Evolutionary conservation across 92 coral and sea anemone species (phyloP), one percentile per base, ranked within the genome.

Genomic region (Siderastrea radians): DNA sequence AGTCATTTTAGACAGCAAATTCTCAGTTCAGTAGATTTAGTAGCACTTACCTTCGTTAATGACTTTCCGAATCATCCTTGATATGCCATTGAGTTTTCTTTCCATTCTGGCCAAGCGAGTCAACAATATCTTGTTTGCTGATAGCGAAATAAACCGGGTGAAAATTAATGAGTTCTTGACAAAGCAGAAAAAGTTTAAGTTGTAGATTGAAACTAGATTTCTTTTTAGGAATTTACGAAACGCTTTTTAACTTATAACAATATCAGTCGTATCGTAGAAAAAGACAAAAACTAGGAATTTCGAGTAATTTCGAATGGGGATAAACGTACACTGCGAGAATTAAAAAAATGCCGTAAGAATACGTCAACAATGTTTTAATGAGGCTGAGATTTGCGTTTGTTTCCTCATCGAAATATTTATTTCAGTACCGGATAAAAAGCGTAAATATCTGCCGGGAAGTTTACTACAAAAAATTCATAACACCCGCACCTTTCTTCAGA

Each of bases 21-120:
- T 43, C 12, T 7, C 7, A 43, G 9, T 61, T 16, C 26, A 14
- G 43, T 43, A 7, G 12, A 67, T 12, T 67, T 14, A 19, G 48
- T 9, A 26, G 38, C 1, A 13, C 81, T 51, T 10, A 81, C 85
- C 85, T 69, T 14, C 58, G 1, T 16, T 81, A 13, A n/a, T 9
- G 4, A 17, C 77, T 58, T 81, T 82, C 53, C 86, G 68, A 9
- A 82, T 70, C 78, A 82, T 82, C 47, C 62, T 46, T 47, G 69
- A 26, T 6, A 82, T 57, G 7, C 8, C 57, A 45, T 16, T 43
- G 8, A 82, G 59, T 70, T 82, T 82, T 5, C 49, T 47, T 26
- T 82, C 86, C 69, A 82, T 69, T 69, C 11, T 46, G 48, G 17
- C 66, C 75, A 82, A 70, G 58, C 86, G 78, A 11, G 8, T 47